A percentile compares a stretch with the other conserved stretches of the same genome.
phyloP scores from a whole-genome alignment of 2,888 invertebrate species.

The Pherbina coryleti region DNA sequence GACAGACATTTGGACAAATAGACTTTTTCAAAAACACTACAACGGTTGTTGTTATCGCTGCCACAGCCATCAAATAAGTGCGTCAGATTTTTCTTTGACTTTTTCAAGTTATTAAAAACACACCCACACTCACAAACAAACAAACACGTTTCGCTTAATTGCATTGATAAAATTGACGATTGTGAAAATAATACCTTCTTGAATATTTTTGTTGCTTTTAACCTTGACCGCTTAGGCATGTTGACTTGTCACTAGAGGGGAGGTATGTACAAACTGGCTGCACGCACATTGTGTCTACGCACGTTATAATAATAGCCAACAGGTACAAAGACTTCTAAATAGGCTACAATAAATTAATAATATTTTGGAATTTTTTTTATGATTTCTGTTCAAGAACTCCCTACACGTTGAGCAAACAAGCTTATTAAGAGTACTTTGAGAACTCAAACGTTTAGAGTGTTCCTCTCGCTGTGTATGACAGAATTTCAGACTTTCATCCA shows the following conservation, averaged over 20 bases:
- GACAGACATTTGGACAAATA: constrained; percentile 33
- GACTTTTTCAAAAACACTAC: neutral
- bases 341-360: neutral
- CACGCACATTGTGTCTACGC: neutral
- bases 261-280: neutral
- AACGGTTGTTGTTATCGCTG: neutral
- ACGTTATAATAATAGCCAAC: neutral
- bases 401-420: too few species aligned
- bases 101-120: constrained; percentile 2
- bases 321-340: neutral
- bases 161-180: constrained; percentile 4
- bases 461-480: too few species aligned
- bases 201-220: neutral
- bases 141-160: neutral
- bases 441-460: too few species aligned
- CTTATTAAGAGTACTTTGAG: too few species aligned
- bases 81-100: neutral
- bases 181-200: neutral
- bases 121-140: neutral
- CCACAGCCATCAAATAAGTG: neutral
- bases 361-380: neutral
- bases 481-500: too few species aligned
- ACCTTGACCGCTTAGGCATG: constrained; percentile 29
- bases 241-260: neutral
- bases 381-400: too few species aligned